Base-by-base conservation (phyloP, 2,797 vertebrate genomes). In the Micropoecilia bifurca region DNA sequence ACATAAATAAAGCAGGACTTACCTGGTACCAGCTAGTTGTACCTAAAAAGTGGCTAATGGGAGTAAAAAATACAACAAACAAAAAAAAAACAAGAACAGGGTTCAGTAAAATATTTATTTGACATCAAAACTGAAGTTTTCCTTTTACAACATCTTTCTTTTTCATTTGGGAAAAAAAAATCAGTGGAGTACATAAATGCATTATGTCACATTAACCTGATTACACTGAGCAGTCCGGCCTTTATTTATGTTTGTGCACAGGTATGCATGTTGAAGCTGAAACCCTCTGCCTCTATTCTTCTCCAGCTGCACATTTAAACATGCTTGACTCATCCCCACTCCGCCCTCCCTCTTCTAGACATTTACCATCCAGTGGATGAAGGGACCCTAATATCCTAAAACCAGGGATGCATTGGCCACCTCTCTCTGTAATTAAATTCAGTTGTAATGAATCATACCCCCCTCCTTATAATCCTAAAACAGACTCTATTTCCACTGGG, bases 341-440 rank as follows among this genome's bases (percentile, higher is more conserved):
- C 80, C 90, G 78, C 75, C 50, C 41, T 46, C 39, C 28, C 77
- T 84, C 75, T 73, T 77, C 79, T 18, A 84, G 72, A 88, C 87
- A 87, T 90, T 83, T 83, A 80, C 82, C 79, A 86, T 87, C 82
- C 86, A 85, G 48, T 81, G 84, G 78, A 89, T 88, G 87, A 88
- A 87, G 78, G 82, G 82, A 90, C 87, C 88, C 89, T 91, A 87
- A 89, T 94, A 89, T 87, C 87, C 86, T 93, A 86, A 92, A 93
- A 90, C 88, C 48, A 36, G 75, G 88, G 80, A 86, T 80, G 85
- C 90, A 86, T 83, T 82, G 89, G 89, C 91, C 93, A 89, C 91
- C 91, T 90, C 90, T 88, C 28, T 41, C 78, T 92, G 90, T 94
- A 94, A 95, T 95, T 94, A 94, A 94, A 93, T 94, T 85, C 90